phyloP scores from a whole-genome alignment of 2,113 vertebrate genomes.

The Nothoprocta perdicaria region DNA sequence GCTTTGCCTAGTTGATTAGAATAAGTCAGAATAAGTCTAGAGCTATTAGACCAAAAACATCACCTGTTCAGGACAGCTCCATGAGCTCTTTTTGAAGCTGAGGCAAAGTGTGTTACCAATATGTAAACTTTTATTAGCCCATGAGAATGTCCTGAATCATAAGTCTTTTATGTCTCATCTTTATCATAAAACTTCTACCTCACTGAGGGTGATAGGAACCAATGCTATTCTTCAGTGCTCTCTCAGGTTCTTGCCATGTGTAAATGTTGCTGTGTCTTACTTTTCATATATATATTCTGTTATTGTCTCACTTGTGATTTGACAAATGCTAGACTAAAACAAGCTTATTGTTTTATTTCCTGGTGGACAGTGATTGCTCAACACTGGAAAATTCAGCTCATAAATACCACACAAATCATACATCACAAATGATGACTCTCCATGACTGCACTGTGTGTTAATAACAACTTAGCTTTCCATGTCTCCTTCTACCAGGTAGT shows the following conservation, averaged over 20 bases:
- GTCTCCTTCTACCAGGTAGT: not conserved
- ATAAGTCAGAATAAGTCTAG: not conserved
- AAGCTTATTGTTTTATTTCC: not conserved
- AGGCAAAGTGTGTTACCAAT: not conserved
- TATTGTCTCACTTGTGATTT: not conserved
- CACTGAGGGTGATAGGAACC: not conserved
- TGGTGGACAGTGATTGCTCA: not conserved
- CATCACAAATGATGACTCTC: not conserved
- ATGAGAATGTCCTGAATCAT: not conserved
- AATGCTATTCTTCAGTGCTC: not conserved
- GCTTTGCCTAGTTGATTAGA: not conserved
- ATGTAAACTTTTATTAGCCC: not conserved
- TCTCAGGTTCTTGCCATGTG: not conserved
- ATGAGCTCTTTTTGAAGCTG: not conserved
- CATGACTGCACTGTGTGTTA: not conserved
- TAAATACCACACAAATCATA: not conserved
- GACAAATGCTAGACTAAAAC: not conserved
- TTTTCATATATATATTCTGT: not conserved
- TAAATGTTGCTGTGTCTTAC: not conserved
- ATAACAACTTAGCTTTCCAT: not conserved
- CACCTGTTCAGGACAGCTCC: not conserved
- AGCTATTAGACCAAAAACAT: not conserved
- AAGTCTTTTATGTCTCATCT: not conserved
- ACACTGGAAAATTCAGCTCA: not conserved
- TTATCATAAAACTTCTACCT: not conserved